Evolutionary conservation across 2,888 invertebrate species (phyloP).

Genomic region (Trachelus tabidus): DNA sequence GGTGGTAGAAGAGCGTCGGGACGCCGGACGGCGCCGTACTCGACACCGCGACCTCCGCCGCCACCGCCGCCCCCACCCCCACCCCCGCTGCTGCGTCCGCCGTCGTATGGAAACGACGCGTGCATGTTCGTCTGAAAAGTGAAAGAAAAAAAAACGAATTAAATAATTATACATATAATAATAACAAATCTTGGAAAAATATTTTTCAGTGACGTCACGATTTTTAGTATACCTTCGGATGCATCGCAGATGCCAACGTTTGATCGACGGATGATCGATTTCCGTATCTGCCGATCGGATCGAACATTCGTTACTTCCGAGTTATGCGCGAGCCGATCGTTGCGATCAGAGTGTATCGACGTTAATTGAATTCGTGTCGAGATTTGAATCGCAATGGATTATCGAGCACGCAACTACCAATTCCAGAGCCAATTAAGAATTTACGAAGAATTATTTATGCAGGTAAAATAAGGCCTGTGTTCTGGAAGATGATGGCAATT

Average conservation of each 20-base stretch:
- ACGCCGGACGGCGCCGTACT: slow-evolving; percentile 61
- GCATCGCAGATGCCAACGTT: background rate
- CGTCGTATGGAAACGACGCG: slow-evolving; percentile 68
- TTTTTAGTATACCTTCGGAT: background rate
- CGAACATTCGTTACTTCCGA: background rate
- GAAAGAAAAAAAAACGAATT: background rate
- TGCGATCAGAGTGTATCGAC: background rate
- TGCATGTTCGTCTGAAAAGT: slow-evolving; percentile 67
- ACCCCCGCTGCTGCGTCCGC: slow-evolving; percentile 62
- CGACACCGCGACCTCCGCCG: slow-evolving; percentile 54
- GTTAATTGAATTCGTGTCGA: background rate
- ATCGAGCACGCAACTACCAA: background rate
- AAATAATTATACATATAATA: too few species aligned
- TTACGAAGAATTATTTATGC: background rate
- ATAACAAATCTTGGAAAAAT: too few species aligned
- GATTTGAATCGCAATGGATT: background rate
- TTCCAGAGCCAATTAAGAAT: background rate
- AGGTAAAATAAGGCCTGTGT: background rate
- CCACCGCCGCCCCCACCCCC: slow-evolving; percentile 60
- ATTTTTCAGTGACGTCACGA: too few species aligned
- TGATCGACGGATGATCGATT: background rate
- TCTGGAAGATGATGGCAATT: background rate
- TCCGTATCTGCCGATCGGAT: background rate
- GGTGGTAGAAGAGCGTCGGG: slow-evolving; percentile 63
- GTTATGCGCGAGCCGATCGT: background rate